These are phyloP conservation scores for Geophilus truncorum DNA, from an alignment of 2,888 invertebrate species.

Conservation along the genomic window DNA sequence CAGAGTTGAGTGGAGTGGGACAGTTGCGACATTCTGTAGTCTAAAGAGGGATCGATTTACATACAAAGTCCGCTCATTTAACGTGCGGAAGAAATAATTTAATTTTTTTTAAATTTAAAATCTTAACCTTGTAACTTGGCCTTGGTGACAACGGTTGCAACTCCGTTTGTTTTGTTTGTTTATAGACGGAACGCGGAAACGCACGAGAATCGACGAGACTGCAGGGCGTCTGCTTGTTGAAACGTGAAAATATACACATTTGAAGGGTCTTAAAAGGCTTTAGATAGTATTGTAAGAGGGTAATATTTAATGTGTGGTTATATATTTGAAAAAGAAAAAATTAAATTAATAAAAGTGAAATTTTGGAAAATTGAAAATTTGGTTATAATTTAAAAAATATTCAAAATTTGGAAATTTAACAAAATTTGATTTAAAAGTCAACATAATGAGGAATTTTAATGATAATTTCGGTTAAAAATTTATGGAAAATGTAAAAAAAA, in stretches of 20 bases:
- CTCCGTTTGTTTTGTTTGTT: background rate
- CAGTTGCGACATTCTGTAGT: background rate
- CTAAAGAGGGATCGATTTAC: background rate
- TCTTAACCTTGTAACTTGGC: background rate
- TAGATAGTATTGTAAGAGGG: too few relatives aligned
- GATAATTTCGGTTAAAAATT: too few relatives aligned
- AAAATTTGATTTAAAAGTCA: too few relatives aligned
- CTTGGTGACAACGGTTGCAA: background rate
- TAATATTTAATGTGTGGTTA: too few relatives aligned
- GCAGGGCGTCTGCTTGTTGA: background rate
- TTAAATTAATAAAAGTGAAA: too few relatives aligned
- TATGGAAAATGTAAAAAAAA: too few relatives aligned
- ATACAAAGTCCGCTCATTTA: background rate
- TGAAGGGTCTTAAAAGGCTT: too few relatives aligned
- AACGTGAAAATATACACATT: background rate
- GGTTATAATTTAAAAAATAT: too few relatives aligned
- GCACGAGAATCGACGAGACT: background rate
- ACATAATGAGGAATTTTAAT: too few relatives aligned
- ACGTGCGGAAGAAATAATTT: background rate
- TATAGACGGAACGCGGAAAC: background rate
- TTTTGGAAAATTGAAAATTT: too few relatives aligned
- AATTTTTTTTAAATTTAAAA: background rate
- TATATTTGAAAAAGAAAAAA: too few relatives aligned
- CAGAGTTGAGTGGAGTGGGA: background rate
- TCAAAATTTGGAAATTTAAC: too few relatives aligned